phyloP scores from a whole-genome alignment of 2,888 invertebrate species.

The Nowickia ferox region DNA sequence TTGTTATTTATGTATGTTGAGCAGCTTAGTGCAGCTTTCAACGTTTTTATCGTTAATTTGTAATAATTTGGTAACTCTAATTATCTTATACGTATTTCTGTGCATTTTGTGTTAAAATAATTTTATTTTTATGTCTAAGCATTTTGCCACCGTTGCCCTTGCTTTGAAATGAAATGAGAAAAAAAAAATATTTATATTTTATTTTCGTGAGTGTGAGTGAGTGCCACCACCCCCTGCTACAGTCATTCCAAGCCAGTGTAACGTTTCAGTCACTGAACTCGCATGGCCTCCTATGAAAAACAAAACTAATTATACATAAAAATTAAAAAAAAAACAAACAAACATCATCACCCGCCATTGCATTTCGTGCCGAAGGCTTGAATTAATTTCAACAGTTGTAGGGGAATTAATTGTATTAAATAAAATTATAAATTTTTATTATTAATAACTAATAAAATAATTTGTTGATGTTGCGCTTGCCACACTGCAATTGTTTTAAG shows the following conservation, averaged over 20 bases:
- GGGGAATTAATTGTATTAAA: conserved; percentile 46
- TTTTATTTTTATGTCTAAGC: conserved; percentile 42
- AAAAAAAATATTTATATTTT: conserved; percentile 35
- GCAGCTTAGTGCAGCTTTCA: not conserved
- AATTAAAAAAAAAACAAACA: conserved; percentile 3
- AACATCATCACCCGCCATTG: conserved; percentile 42
- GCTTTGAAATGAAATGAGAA: not conserved
- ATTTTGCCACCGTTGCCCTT: conserved; percentile 54
- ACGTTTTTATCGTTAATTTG: not conserved
- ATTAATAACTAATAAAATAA: not conserved
- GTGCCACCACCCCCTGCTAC: not conserved
- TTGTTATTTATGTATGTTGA: not conserved
- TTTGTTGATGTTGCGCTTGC: not conserved
- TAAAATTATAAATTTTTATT: conserved; percentile 30
- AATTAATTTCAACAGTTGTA: conserved; percentile 25
- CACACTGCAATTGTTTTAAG: conserved; percentile 18
- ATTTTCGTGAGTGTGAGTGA: conserved; percentile 5
- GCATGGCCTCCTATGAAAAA: conserved; percentile 44
- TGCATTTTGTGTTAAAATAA: conserved; percentile 26
- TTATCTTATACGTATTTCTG: conserved; percentile 9
- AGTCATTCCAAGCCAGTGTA: conserved; percentile 1
- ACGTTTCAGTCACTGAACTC: conserved; percentile 70
- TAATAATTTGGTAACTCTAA: conserved; percentile 17
- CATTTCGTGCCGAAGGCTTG: conserved; percentile 59
- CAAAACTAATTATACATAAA: conserved; percentile 2